These are phyloP conservation scores for Pycnomerus fuliginosus DNA, from an alignment of 2,888 invertebrate genomes.

Conservation along the genomic window DNA sequence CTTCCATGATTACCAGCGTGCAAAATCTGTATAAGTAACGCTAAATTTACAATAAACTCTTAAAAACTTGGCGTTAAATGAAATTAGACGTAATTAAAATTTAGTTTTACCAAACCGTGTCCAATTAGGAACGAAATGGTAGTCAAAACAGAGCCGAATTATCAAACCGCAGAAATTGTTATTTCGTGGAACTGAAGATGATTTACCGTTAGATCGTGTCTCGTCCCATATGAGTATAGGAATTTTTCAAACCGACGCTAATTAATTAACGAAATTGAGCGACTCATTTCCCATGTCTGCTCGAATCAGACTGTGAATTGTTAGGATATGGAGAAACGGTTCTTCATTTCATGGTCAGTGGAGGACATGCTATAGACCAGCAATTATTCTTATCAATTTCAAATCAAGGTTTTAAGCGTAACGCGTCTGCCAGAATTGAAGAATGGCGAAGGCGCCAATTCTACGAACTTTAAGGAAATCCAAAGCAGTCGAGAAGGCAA, in stretches of 20 bases:
- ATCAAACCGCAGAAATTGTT: background rate
- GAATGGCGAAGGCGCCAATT: no score
- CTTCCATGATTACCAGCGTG: background rate
- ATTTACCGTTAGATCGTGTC: constrained; percentile 2
- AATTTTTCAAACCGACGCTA: constrained; percentile 3
- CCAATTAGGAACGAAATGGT: constrained; percentile 8
- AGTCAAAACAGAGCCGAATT: constrained; percentile 5
- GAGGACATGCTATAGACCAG: constrained; percentile 13
- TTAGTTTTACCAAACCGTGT: constrained; percentile 6
- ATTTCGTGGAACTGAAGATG: background rate
- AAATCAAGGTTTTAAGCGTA: no score
- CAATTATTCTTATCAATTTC: constrained; percentile 9
- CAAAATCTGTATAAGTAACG: background rate
- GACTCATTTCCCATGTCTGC: constrained; percentile 20
- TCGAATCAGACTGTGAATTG: constrained; percentile 36
- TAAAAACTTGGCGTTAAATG: constrained; percentile 2
- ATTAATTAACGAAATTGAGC: constrained; percentile 26
- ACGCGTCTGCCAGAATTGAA: no score
- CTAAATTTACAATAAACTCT: background rate
- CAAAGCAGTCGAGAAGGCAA: no score
- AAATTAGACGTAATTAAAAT: constrained; percentile 4
- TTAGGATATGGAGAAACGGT: constrained; percentile 28
- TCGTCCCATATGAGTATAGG: constrained; percentile 1
- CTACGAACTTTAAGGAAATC: no score
- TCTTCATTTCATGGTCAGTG: constrained; percentile 29